phyloP scores from a whole-genome alignment of 2,113 vertebrate species.

The Sterrhoptilus dennistouni region DNA sequence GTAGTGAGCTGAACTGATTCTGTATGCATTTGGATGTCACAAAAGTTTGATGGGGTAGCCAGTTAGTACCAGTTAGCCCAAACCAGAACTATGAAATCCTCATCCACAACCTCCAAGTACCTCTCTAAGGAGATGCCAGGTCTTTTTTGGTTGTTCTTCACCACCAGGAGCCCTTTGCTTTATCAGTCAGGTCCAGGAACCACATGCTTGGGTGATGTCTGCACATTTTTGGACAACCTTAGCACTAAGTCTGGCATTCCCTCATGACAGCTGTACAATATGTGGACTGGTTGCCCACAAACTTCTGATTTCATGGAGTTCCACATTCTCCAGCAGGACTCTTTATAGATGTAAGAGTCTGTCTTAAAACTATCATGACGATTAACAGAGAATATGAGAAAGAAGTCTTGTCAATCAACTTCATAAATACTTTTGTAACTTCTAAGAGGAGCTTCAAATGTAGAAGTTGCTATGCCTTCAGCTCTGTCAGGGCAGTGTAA shows the following conservation, averaged over 20 bases:
- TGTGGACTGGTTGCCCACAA: neutral
- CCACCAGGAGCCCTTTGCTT: neutral
- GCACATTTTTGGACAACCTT: neutral
- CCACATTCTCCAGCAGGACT: neutral
- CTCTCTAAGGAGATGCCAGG: neutral
- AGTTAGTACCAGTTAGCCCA: neutral
- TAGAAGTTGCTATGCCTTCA: neutral
- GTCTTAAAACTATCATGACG: neutral
- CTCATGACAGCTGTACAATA: neutral
- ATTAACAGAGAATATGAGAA: neutral
- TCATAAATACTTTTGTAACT: neutral
- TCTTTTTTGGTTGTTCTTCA: neutral
- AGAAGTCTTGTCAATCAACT: neutral
- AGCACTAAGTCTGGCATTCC: neutral
- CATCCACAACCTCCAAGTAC: neutral
- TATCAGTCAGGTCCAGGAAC: neutral
- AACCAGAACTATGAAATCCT: neutral
- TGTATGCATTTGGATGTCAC: neutral
- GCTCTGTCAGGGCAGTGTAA: neutral
- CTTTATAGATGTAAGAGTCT: neutral
- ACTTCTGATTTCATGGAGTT: neutral
- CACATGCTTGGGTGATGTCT: neutral
- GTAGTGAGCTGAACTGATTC: neutral
- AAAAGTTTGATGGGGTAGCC: neutral
- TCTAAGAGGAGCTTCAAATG: neutral